These are phyloP conservation scores for Hydrochoerus hydrochaeris DNA, from an alignment of 2,113 vertebrate species.

Conservation along the genomic window DNA sequence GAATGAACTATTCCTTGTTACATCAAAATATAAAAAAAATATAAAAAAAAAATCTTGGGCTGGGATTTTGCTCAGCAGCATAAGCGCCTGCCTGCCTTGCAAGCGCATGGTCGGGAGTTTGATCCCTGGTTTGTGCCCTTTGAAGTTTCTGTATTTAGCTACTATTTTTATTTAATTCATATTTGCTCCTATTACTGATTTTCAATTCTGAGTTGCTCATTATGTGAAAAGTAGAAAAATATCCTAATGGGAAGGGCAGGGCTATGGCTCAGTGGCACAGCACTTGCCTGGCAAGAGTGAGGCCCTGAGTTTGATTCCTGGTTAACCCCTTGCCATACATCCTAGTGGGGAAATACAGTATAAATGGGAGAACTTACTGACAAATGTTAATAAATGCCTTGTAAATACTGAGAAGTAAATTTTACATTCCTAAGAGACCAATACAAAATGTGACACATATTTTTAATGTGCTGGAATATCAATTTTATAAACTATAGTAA, in stretches of 20 bases:
- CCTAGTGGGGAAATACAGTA: slow-evolving; percentile 6
- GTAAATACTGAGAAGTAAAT: background rate
- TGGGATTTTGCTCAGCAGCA: no score
- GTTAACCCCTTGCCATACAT: no score
- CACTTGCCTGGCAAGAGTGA: no score
- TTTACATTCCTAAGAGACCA: background rate
- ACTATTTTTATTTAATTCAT: background rate
- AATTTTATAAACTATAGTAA: background rate
- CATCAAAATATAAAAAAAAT: background rate
- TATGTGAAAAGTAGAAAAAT: background rate
- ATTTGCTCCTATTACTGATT: background rate
- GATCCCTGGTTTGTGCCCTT: no score
- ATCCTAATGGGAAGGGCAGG: background rate
- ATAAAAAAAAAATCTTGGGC: background rate
- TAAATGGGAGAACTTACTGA: background rate
- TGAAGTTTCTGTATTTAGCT: slow-evolving; percentile 12
- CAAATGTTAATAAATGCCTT: background rate
- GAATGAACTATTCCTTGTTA: background rate
- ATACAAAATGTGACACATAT: background rate
- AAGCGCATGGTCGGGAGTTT: no score
- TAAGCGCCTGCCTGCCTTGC: no score
- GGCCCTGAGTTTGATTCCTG: no score
- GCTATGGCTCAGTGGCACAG: no score
- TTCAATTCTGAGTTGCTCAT: background rate
- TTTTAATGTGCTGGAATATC: slow-evolving; percentile 9